phyloP scores from a whole-genome alignment of 2,888 invertebrate species.

The Taenaris catops region DNA sequence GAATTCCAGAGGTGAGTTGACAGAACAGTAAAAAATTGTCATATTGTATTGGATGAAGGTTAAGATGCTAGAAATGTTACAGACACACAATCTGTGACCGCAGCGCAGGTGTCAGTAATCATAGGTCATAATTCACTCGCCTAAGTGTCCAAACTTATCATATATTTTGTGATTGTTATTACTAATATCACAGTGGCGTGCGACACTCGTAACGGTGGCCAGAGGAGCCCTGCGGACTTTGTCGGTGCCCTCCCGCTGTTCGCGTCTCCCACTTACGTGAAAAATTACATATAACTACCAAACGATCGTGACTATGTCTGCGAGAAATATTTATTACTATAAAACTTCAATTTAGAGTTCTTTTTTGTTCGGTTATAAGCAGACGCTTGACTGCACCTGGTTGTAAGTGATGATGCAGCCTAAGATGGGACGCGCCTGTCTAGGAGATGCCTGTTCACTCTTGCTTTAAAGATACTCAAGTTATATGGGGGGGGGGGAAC shows the following conservation, averaged over 20 bases:
- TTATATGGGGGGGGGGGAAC: no score
- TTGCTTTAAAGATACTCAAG: no score
- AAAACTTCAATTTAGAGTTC: neutral
- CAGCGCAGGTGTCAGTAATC: conserved; percentile 26
- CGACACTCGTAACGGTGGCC: conserved; percentile 42
- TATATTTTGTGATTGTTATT: conserved; percentile 51
- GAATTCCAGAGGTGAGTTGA: no score
- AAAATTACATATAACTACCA: conserved; percentile 46
- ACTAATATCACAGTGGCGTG: conserved; percentile 41
- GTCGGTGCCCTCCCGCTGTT: conserved; percentile 65
- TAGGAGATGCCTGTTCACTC: no score
- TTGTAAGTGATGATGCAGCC: no score
- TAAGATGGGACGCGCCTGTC: no score
- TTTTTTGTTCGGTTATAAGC: no score
- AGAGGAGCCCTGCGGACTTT: conserved; percentile 59
- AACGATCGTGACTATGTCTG: conserved; percentile 10
- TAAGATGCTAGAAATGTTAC: no score
- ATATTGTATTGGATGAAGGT: no score
- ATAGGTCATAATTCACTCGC: conserved; percentile 25
- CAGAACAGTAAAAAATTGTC: no score
- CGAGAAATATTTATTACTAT: neutral
- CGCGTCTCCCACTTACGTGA: conserved; percentile 51
- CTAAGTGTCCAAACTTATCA: conserved; percentile 29
- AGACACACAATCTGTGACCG: conserved; percentile 1
- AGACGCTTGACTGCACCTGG: no score